Evolutionary conservation across 2,797 vertebrate genomes (phyloP), one percentile per base, ranked within the genome.

Genomic region (Falco novaeseelandiae): DNA sequence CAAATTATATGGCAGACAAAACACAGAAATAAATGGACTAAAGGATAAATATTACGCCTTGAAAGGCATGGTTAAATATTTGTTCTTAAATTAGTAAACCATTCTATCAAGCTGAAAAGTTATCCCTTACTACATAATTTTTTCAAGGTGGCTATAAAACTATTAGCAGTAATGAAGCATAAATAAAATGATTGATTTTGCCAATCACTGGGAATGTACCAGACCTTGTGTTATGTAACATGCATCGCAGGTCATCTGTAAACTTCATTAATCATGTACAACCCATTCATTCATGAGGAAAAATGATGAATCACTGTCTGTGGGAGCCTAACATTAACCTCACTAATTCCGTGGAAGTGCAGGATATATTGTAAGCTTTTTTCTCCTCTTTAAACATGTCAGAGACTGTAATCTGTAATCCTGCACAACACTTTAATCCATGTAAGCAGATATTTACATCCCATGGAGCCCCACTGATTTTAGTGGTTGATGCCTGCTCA

Each of bases 131-230:
- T 4, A n/a, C 30, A 5, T 30, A 15, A 38, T 27, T 93, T 86
- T 81, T 82, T 82, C 63, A 87, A 59, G 54, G 83, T 78, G 54
- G 71, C 49, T 83, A 34, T 59, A 91, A 89, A 95, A 76, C 82
- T 76, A 83, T 72, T 71, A 70, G 62, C 69, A 73, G 58, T 76
- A 88, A 94, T 89, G 77, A 94, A 87, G 62, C 36, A 48, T 70
- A 67, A 80, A 21, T 42, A 40, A 82, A 82, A 78, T 92, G 90
- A 93, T 61, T 90, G 94, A 96, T 93, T 97, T 94, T 91, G 83
- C 77, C 78, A 80, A 46, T 96, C 70, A 54, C 15, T 72, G 70
- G 38, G 77, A 94, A 87, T 21, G 51, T 89, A 82, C 40, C 49
- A 91, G 90, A 54, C 74, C 51, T 76, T 83, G 58, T 77, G 26